A percentile compares a stretch with the other conserved stretches of the same genome.
These are phyloP conservation scores for Thalassoma bifasciatum DNA, from an alignment of 2,113 vertebrate species.

Conservation along the genomic window DNA sequence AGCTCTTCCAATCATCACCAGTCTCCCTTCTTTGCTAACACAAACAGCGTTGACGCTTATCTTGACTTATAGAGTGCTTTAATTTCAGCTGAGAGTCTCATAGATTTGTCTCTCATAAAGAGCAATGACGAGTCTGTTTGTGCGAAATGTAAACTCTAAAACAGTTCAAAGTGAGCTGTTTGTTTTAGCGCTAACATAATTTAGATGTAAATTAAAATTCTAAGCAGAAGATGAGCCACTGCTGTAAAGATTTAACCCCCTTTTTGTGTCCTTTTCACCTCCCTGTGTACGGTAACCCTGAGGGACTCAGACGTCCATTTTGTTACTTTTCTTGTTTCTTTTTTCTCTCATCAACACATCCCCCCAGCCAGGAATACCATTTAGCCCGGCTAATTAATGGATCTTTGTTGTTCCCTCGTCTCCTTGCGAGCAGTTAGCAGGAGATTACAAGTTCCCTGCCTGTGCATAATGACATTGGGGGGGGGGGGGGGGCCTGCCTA, in stretches of 20 bases:
- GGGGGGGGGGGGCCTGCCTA: slow-evolving; percentile 50
- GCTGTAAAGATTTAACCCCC: slow-evolving; percentile 7
- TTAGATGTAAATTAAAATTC: slow-evolving; percentile 18
- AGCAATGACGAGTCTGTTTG: not conserved
- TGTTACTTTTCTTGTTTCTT: slow-evolving; percentile 4
- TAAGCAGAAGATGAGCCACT: slow-evolving; percentile 16
- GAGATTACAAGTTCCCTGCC: slow-evolving; percentile 76
- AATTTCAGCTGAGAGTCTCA: not conserved
- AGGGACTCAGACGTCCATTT: slow-evolving; percentile 35
- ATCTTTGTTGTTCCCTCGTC: slow-evolving; percentile 72
- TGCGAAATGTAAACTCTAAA: not conserved
- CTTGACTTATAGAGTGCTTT: not conserved
- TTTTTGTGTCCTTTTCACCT: slow-evolving; percentile 41
- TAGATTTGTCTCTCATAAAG: not conserved
- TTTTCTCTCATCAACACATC: slow-evolving; percentile 44
- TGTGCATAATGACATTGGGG: slow-evolving; percentile 62
- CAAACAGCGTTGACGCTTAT: not conserved
- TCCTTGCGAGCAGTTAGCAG: slow-evolving; percentile 68
- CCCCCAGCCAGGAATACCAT: slow-evolving; percentile 60
- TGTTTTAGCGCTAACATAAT: slow-evolving; percentile 20
- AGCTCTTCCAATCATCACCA: not conserved
- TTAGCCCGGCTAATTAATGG: slow-evolving; percentile 75
- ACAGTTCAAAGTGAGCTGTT: not conserved
- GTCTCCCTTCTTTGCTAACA: slow-evolving; percentile 1
- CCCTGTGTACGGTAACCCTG: slow-evolving; percentile 5